A percentile compares a stretch with the other conserved stretches of the same genome.
Evolutionary conservation across 2,113 vertebrate species (phyloP).

Genomic region (Protomyctophum bolini): DNA sequence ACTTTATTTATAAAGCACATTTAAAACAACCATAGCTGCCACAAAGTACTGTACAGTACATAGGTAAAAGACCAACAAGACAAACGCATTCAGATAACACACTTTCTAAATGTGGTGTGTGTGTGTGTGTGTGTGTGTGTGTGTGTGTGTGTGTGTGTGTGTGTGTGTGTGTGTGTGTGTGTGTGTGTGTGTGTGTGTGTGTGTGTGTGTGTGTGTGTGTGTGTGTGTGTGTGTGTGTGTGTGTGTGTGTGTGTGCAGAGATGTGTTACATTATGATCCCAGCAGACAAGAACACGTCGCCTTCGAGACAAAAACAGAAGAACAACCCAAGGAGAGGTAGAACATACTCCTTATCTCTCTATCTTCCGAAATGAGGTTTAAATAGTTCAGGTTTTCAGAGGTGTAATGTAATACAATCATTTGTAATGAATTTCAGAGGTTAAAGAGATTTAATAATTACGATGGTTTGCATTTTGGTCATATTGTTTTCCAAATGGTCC

Average conservation of each 20-base stretch:
- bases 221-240: background rate
- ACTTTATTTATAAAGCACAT: too few species aligned
- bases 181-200: background rate
- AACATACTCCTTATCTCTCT: too few species aligned
- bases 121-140: too few species aligned
- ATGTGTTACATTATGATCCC: conserved; percentile 93
- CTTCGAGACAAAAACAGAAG: conserved; percentile 83
- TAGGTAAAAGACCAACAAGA: background rate
- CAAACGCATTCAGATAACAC: background rate
- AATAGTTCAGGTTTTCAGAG: too few species aligned
- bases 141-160: too few species aligned
- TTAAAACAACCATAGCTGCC: too few species aligned
- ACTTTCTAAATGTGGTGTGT: background rate
- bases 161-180: background rate
- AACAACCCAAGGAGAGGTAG: conserved; percentile 85
- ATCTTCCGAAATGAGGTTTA: too few species aligned
- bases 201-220: background rate
- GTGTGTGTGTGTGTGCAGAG: conserved; percentile 72
- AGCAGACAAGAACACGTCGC: conserved; percentile 86
- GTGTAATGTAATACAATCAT: too few species aligned
- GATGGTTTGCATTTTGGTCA: too few species aligned
- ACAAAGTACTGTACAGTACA: too few species aligned
- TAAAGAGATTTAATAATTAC: background rate
- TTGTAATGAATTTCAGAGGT: background rate
- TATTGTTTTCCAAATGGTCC: too few species aligned